Evolutionary conservation across 2,888 invertebrate genomes (phyloP), one percentile per base, ranked within the genome.

Genomic region (Cosmia pyralina): DNA sequence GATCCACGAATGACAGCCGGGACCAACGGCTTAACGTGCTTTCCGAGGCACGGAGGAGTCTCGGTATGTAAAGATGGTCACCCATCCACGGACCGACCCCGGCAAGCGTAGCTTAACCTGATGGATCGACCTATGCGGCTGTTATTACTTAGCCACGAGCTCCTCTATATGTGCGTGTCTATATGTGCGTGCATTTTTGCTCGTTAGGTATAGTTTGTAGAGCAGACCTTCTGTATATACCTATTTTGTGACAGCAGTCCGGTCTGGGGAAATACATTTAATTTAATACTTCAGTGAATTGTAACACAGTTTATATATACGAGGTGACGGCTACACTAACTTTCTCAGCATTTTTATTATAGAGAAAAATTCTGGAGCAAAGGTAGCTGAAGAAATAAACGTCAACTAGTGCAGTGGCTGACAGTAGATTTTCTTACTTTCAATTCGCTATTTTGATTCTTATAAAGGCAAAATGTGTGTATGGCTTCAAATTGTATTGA

Each of bases 191-290:
- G n/a, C n/a, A n/a, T n/a, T n/a, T n/a, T n/a, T n/a, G n/a, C n/a
- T n/a, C n/a, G n/a, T n/a, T n/a, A n/a, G n/a, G n/a, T n/a, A n/a
- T 28, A 28, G 28, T 28, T 28, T 28, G 28, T 28, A 28, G 28
- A 28, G 28, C 28, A 28, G 3, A 22, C 7, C 68, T 67, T 73
- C 41, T 76, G 41, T 0, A 4, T 6, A 0, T 22, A 34, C 5
- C 0, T 57, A 0, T 15, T 19, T 6, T 19, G 15, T 66, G 28
- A 55, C 34, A 57, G 11, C 87, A 89, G 90, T 89, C 85, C 87
- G 86, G 88, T 78, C 84, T 52, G 82, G 90, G 88, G 89, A 91
- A 91, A 92, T 92, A 90, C 88, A 92, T 93, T 93, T 91, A 90
- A 92, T 92, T 92, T 91, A 89, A 90, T 90, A 88, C 83, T 82